phyloP scores from a whole-genome alignment of 2,797 vertebrate species.

The Peromyscus attwateri region DNA sequence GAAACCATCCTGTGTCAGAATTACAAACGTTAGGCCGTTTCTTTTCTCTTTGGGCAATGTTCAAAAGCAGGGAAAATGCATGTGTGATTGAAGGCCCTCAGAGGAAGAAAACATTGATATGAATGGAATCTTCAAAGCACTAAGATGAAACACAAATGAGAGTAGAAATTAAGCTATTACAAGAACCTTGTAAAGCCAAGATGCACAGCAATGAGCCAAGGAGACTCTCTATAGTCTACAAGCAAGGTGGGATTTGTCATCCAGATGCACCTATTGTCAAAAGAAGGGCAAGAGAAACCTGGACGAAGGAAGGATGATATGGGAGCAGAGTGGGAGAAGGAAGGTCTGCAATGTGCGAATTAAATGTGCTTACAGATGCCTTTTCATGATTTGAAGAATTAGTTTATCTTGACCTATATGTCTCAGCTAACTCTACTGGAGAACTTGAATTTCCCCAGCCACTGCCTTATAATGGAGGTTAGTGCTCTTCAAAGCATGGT shows the following conservation, averaged over 20 bases:
- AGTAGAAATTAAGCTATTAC: conserved; percentile 23
- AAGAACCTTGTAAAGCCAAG: not conserved
- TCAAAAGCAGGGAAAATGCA: conserved; percentile 4
- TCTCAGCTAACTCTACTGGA: not conserved
- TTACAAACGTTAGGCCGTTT: not conserved
- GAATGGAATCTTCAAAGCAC: not conserved
- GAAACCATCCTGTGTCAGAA: not conserved
- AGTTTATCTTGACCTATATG: not conserved
- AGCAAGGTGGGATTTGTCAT: not conserved
- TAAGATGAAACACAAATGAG: not conserved
- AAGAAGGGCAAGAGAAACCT: not conserved
- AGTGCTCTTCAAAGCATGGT: not conserved
- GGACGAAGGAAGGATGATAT: not conserved
- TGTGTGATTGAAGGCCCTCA: not conserved
- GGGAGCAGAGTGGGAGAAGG: not conserved
- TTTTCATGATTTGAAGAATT: not conserved
- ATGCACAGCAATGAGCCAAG: not conserved
- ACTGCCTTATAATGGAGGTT: conserved; percentile 28
- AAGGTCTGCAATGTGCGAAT: not conserved
- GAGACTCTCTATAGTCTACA: conserved; percentile 1
- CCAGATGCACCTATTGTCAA: not conserved
- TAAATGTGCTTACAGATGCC: not conserved
- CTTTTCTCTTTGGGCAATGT: not conserved
- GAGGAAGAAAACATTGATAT: not conserved
- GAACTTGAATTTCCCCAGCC: not conserved